Conservation (phyloP, 2,113 vertebrate species). For the Sorex araneus region DNA sequence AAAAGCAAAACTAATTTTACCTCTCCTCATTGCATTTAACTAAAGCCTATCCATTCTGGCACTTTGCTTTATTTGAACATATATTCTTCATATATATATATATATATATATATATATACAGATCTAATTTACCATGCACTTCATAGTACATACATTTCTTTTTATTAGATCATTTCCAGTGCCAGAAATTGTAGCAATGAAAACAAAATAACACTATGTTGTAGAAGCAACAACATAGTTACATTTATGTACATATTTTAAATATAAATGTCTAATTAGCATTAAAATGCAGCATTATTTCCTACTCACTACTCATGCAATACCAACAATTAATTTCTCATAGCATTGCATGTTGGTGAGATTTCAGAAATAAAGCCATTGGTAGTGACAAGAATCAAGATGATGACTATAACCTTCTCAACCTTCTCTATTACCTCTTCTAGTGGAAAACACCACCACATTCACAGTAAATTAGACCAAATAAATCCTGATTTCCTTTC, state of each 20-base stretch:
- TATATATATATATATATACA: neutral
- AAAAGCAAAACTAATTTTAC: conserved; percentile 19
- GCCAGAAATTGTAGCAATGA: neutral
- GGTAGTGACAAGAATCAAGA: neutral
- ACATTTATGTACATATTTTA: neutral
- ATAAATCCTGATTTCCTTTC: neutral
- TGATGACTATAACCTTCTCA: neutral
- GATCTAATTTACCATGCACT: neutral
- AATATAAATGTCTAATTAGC: conserved; percentile 29
- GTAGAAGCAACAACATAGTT: neutral
- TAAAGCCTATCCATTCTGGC: neutral
- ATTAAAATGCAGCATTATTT: conserved; percentile 19
- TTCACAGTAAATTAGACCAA: neutral
- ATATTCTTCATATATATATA: conserved; percentile 2
- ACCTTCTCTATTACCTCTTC: neutral
- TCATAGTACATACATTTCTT: conserved; percentile 37
- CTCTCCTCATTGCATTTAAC: neutral
- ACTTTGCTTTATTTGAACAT: neutral
- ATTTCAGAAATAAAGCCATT: neutral
- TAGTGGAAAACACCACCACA: neutral
- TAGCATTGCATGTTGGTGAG: neutral
- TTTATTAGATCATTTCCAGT: neutral
- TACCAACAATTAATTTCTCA: neutral
- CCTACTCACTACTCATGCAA: neutral
- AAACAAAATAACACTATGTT: conserved; percentile 68